These are phyloP conservation scores for Trematocara variabile DNA, from an alignment of 2,113 vertebrate genomes.

Conservation along the genomic window DNA sequence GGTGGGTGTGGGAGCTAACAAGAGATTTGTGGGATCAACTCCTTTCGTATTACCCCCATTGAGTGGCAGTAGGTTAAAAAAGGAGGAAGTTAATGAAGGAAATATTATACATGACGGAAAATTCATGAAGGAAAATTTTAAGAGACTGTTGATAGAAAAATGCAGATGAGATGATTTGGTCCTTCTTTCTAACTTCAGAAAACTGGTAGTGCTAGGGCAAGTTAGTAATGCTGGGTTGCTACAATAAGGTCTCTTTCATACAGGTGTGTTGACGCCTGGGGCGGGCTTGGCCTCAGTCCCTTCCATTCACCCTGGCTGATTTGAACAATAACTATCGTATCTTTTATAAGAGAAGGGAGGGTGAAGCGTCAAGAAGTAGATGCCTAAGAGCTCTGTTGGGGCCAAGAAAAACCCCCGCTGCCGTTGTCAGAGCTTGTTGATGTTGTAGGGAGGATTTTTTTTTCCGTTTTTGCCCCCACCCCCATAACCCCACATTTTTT, in stretches of 20 bases:
- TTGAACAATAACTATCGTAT: slow-evolving; percentile 98
- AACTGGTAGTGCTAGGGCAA: slow-evolving; percentile 79
- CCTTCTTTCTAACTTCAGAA: slow-evolving; percentile 68
- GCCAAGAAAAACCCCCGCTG: slow-evolving; percentile 94
- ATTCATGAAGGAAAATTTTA: neutral
- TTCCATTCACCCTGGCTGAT: slow-evolving; percentile 96
- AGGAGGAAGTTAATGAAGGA: slow-evolving; percentile 75
- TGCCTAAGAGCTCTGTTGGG: slow-evolving; percentile 92
- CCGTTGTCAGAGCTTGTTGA: slow-evolving; percentile 99
- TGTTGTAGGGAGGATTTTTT: slow-evolving; percentile 75
- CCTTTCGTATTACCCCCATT: slow-evolving; percentile 45
- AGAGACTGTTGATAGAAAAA: slow-evolving; percentile 51
- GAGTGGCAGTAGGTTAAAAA: slow-evolving; percentile 65
- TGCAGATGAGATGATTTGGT: slow-evolving; percentile 66
- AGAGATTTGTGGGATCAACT: slow-evolving; percentile 32
- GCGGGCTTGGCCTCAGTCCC: slow-evolving; percentile 94
- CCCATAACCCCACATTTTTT: slow-evolving; percentile 43
- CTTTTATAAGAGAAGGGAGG: slow-evolving; percentile 80
- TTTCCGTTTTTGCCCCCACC: neutral
- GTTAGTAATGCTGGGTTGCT: slow-evolving; percentile 85
- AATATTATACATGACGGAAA: slow-evolving; percentile 58
- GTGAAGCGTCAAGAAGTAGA: slow-evolving; percentile 90
- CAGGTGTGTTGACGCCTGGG: slow-evolving; percentile 99
- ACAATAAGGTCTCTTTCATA: slow-evolving; percentile 93
- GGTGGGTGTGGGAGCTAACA: slow-evolving; percentile 23